phyloP scores from a whole-genome alignment of 2,888 invertebrate genomes.

The Athalia circularis region DNA sequence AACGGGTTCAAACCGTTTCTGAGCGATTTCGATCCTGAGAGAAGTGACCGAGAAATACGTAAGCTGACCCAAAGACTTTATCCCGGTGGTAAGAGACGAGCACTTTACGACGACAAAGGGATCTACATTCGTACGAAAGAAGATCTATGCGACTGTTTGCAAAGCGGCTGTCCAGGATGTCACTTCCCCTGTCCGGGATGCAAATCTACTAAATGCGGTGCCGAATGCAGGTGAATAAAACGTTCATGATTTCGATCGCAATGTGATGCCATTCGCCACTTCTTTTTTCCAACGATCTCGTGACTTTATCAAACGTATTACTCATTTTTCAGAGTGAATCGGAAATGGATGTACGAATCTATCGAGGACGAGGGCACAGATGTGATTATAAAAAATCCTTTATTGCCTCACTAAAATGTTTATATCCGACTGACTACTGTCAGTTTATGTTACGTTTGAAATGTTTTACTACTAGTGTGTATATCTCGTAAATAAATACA shows the following conservation, averaged over 20 bases:
- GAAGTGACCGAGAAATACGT: conserved; percentile 84
- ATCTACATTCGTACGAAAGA: conserved; percentile 79
- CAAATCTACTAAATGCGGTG: conserved; percentile 84
- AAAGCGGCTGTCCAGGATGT: conserved; percentile 87
- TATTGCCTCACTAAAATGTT: too few relatives aligned
- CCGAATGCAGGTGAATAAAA: conserved; percentile 82
- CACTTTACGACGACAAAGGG: conserved; percentile 84
- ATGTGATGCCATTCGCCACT: conserved; percentile 3
- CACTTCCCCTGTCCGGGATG: conserved; percentile 88
- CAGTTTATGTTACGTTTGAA: too few relatives aligned
- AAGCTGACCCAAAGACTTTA: conserved; percentile 83
- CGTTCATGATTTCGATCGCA: conserved; percentile 15
- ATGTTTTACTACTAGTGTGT: too few relatives aligned
- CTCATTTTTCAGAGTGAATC: conserved; percentile 78
- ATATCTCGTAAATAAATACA: too few relatives aligned
- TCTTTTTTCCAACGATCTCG: neutral
- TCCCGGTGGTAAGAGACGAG: conserved; percentile 76
- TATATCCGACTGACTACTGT: too few relatives aligned
- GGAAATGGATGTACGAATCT: conserved; percentile 86
- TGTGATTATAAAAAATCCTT: conserved; percentile 78
- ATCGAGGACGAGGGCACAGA: conserved; percentile 89
- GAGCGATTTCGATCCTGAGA: conserved; percentile 86
- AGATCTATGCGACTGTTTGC: conserved; percentile 92
- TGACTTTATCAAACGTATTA: neutral
- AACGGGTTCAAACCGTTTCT: conserved; percentile 64